Base-by-base conservation (phyloP, 2,888 invertebrate species). In the Hypomecis punctinalis region DNA sequence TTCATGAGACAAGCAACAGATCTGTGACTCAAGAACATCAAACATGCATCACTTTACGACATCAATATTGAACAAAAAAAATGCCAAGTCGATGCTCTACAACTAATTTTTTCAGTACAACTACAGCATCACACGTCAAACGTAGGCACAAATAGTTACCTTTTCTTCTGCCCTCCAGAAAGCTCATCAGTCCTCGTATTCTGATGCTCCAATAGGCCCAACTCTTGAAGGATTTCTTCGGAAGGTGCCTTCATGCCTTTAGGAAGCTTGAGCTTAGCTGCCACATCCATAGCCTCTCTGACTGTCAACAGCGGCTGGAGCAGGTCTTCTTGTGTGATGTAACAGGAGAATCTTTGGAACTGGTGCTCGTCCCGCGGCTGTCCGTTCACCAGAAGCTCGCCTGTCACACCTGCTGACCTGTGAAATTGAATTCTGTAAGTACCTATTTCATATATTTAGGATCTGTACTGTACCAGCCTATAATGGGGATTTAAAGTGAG, bases 91-190 rank as follows among this genome's bases (percentile, higher is more conserved):
- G 23, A 23, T 23, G 23, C 23, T 23, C 23, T 23, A 23, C 23
- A 23, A 23, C 23, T 23, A 23, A 23, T 2, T 23, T 23, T 23
- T 23, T 23, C 23, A 23, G 23, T 23, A 23, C 23, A 23, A 23
- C 23, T 23, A 23, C 3, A 23, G 3, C 9, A 40, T 40, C 40
- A 8, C 40, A 40, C 23, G 23, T 40, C 40, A 40, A 7, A 39
- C 39, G 40, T 40, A 8, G 7, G 8, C 9, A 13, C 33, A 9
- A 6, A n/a, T 36, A 55, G 70, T 63, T 61, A 93, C 93, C 94
- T 86, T 83, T 97, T 97, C 69, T 96, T 94, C 86, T 97, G 97
- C 1, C 97, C 97, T 35, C 97, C 97, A 13, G 97, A 97, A 11
- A 94, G 77, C 69, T 85, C 86, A 74, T 94, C 94, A 0, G 95